Base-by-base conservation (phyloP, 2,797 vertebrate genomes). In the Lithobates pipiens region DNA sequence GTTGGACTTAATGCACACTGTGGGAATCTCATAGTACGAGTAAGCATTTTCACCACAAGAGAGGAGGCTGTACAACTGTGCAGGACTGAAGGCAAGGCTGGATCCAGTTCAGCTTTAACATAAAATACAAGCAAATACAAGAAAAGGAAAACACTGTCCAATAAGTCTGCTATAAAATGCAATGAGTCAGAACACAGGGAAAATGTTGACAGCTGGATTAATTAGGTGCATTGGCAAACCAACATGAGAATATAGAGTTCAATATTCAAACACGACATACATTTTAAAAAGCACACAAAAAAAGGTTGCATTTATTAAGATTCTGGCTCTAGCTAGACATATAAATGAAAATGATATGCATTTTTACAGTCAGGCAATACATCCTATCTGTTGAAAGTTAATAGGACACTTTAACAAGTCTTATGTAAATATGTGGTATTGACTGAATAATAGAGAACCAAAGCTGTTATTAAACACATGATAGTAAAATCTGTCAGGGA, bases 341-440 rank as follows among this genome's bases (percentile, higher is more conserved):
- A 27, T 29, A 72, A 82, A 65, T n/a, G 57, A 65, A 72, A 82
- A 65, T 15, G 57, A 65, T 63, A 75, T 65, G 78, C 68, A 57
- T 57, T 34, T 72, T 61, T 25, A 73, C 46, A 71, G 39, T 16
- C 50, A 61, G 29, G 50, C 10, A 34, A 63, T 57, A 82, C n/a
- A 21, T 54, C 5, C 11, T 25, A 27, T 32, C 54, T 71, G 10
- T 34, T 39, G 23, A 21, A 65, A 21, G 10, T 34, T 39, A 42
- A 16, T n/a, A 61, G 50, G 46, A 23, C 18, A 32, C 54, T 61
- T 3, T 23, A 39, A 25, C 65, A 36, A 46, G 11, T 27, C 42
- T 27, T 74, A 27, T 25, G 57, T 39, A 42, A 42, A 42, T 42
- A 42, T 42, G 10, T 9, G 39, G 39, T 42, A 42, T 36, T 36